Percentiles rank a stretch among this genome's conserved stretches.
Conservation (phyloP, 2,113 vertebrate genomes). For the Psittacula cyanocephala region DNA sequence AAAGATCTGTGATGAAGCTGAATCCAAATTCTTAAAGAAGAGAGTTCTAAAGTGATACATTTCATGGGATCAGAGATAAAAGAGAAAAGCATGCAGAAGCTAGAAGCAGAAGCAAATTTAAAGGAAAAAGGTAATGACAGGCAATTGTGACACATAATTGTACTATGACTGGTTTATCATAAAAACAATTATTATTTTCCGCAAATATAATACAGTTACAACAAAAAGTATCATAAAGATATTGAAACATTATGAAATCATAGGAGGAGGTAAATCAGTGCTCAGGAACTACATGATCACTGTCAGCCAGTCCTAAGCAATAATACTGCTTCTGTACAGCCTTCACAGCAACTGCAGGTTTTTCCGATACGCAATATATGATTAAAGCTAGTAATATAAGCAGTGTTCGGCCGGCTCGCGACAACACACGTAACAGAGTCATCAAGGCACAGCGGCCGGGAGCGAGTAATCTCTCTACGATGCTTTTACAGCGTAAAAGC, state of each 20-base stretch:
- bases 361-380: fast-evolving
- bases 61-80: neutral
- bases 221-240: neutral
- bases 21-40: neutral
- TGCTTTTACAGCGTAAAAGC: fast-evolving
- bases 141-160: neutral
- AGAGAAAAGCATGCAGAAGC: neutral
- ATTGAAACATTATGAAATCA: neutral
- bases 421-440: fast-evolving
- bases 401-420: fast-evolving
- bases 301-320: neutral
- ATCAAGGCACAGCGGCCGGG: neutral
- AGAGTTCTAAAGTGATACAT: neutral
- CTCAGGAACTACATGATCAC: neutral
- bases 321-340: neutral
- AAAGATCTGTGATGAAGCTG: neutral
- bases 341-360: neutral
- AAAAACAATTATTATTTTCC: neutral
- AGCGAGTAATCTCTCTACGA: fast-evolving
- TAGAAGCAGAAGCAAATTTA: neutral
- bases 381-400: fast-evolving
- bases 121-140: neutral
- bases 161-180: too few relatives aligned
- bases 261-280: neutral
- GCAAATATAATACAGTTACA: neutral